A percentile compares a stretch with the other conserved stretches of the same genome.
Conservation (phyloP, 2,888 invertebrate species). For the Ennomos quercinarius region DNA sequence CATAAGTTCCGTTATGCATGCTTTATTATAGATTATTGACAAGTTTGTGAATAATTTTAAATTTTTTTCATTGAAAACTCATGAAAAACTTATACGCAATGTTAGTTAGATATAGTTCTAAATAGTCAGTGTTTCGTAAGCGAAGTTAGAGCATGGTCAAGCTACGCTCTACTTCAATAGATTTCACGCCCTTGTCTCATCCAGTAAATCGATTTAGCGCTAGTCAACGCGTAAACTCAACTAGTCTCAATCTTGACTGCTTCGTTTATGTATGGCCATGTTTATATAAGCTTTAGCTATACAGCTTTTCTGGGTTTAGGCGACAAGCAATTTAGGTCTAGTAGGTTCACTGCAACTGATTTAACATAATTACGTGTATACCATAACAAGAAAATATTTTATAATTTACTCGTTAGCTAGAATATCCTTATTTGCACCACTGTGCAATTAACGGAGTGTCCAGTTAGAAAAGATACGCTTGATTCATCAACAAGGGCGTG, state of each 20-base stretch:
- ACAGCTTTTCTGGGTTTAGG: slow-evolving; percentile 48
- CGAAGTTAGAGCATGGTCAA: slow-evolving; percentile 13
- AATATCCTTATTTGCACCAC: slow-evolving; percentile 17
- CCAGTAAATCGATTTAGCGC: slow-evolving; percentile 46
- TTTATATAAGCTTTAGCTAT: slow-evolving; percentile 36
- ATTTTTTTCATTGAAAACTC: background rate
- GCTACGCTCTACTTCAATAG: slow-evolving; percentile 45
- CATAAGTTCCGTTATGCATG: no score
- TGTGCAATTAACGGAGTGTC: no score
- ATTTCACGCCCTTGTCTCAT: slow-evolving; percentile 56
- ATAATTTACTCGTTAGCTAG: slow-evolving; percentile 34
- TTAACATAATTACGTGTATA: slow-evolving; percentile 21
- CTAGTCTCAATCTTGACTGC: slow-evolving; percentile 54
- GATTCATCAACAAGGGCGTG: no score
- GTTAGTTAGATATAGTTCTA: background rate
- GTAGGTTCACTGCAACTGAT: background rate
- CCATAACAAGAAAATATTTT: slow-evolving; percentile 40
- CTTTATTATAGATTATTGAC: no score
- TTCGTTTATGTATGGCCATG: slow-evolving; percentile 49
- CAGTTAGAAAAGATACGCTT: no score
- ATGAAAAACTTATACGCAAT: background rate
- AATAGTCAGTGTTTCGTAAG: slow-evolving; percentile 1
- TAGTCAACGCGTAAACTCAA: slow-evolving; percentile 36
- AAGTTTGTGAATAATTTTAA: background rate
- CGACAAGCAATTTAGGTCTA: slow-evolving; percentile 37